Evolutionary conservation across 2,113 vertebrate genomes (phyloP), one percentile per base, ranked within the genome.

Genomic region (Patagioenas fasciata): DNA sequence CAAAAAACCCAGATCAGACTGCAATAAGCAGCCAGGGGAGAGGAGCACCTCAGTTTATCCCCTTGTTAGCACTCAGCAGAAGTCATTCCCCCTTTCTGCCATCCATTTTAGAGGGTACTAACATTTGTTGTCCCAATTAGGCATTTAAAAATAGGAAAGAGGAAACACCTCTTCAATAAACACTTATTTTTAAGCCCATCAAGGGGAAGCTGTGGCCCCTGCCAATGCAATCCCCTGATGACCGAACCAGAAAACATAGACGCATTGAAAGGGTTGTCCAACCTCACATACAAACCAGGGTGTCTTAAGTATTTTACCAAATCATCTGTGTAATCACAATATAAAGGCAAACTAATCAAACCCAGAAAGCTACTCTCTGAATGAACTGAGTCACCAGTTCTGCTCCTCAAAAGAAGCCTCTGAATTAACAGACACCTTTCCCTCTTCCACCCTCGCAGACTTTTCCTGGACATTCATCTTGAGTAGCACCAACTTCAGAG

Each of bases 301-400:
- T 47, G 14, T 26, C 56, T 56, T 58, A 77, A 67, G 32, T 29
- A 90, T 28, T 60, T 48, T 73, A 90, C 12, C 10, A 84, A 83
- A 66, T 26, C 1, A 0, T 4, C 25, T 57, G 10, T 24, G 71
- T 14, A 66, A 88, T 69, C 38, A 73, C 20, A 80, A 47, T 0
- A 0, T 17, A 57, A 69, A 69, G 10, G 3, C 14, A 69, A 84
- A 71, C 0, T 0, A 66, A 66, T 53, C 50, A 84, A 85, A 77
- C 8, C 8, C 15, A 70, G 40, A 83, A 85, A 4, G 13, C 19
- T 23, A 31, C 9, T 23, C 36, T 82, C 67, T 36, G 53, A 92
- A 54, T 5, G 16, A 28, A 36, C 4, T 5, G 9, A 88, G 13
- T 14, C 20, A 61, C 25, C 32, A 57, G 9, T 11, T 31, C 67